A percentile compares a stretch with the other conserved stretches of the same genome.
phyloP scores from a whole-genome alignment of 2,888 invertebrate species.

The Ashinkailepas kermadecensis region DNA sequence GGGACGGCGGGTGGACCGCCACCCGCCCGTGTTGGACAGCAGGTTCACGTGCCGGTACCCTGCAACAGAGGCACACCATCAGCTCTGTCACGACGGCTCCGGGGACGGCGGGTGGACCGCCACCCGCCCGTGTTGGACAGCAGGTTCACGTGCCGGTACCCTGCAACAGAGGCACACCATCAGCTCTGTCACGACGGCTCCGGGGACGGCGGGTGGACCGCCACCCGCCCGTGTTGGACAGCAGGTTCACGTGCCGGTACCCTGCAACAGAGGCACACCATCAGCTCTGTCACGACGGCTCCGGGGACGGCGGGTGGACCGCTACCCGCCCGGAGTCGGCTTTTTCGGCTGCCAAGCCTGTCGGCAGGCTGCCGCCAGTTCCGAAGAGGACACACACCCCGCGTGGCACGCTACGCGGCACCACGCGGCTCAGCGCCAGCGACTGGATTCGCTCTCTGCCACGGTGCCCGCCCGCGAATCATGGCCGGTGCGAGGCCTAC shows the following conservation, averaged over 20 bases:
- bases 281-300: not conserved
- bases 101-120: constrained; percentile 23
- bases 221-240: constrained; percentile 48
- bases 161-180: constrained; percentile 38
- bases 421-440: too few species aligned
- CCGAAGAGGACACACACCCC: too few species aligned
- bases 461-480: too few species aligned
- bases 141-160: constrained; percentile 50
- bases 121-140: constrained; percentile 48
- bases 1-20: constrained; percentile 31
- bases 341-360: too few species aligned
- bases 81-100: not conserved
- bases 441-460: too few species aligned
- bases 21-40: constrained; percentile 48
- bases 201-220: constrained; percentile 24
- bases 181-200: not conserved
- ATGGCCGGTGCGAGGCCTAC: too few species aligned
- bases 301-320: not conserved
- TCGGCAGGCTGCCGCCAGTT: too few species aligned
- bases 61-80: constrained; percentile 35
- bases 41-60: constrained; percentile 51
- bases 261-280: constrained; percentile 40
- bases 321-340: constrained; percentile 43
- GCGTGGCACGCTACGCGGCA: too few species aligned
- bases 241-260: constrained; percentile 49